Evolutionary conservation across 2,797 vertebrate genomes (phyloP).

Genomic region (Hozukius guyotensis): DNA sequence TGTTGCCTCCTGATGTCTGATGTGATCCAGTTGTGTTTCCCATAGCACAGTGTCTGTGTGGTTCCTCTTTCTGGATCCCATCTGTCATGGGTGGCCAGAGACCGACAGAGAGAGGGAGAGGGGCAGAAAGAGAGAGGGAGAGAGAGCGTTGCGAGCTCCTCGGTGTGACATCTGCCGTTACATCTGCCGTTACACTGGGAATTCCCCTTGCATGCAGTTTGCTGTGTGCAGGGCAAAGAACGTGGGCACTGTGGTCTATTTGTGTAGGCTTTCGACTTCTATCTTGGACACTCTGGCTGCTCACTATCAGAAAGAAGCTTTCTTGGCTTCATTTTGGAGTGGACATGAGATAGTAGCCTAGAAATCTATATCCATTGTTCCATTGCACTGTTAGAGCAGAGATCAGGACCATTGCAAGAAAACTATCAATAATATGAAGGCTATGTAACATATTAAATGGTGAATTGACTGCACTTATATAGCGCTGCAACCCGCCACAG

Average conservation of each 20-base stretch:
- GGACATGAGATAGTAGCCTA: neutral
- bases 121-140: neutral
- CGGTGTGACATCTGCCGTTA: conserved; percentile 13
- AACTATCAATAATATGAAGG: neutral
- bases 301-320: neutral
- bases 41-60: neutral
- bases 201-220: conserved; percentile 4
- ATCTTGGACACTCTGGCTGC: neutral
- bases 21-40: conserved; percentile 25
- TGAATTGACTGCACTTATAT: neutral
- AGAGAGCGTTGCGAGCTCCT: neutral
- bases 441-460: neutral
- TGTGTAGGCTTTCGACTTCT: neutral
- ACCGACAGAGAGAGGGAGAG: neutral
- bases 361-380: neutral
- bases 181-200: conserved; percentile 29
- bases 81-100: conserved; percentile 15
- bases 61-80: conserved; percentile 29
- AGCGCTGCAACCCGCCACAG: neutral
- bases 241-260: neutral
- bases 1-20: neutral
- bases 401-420: neutral
- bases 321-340: neutral
- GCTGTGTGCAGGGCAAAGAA: neutral
- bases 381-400: neutral